Conservation (phyloP, 2,797 vertebrate species). For the Anabacerthia variegaticeps region DNA sequence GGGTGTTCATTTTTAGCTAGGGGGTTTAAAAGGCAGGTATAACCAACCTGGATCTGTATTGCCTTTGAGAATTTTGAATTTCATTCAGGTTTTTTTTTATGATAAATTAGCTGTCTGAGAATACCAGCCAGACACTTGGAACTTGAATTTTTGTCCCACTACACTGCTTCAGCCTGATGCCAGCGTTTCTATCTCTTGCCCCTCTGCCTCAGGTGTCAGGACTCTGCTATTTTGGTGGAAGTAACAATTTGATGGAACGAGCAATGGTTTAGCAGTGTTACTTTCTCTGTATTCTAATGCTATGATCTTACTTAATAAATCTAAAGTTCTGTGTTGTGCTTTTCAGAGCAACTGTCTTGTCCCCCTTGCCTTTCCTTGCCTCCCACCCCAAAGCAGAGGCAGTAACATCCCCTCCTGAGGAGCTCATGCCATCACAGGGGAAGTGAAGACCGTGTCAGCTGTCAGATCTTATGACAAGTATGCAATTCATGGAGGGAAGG, state of each 20-base stretch:
- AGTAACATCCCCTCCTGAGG: background rate
- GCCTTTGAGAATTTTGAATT: background rate
- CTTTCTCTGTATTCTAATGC: background rate
- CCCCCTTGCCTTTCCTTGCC: background rate
- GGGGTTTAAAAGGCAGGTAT: background rate
- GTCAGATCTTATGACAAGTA: background rate
- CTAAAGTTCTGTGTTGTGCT: background rate
- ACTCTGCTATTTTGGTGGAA: background rate
- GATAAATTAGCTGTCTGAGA: background rate
- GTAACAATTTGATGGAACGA: background rate
- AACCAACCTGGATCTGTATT: background rate
- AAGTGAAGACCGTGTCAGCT: background rate
- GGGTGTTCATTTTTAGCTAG: background rate
- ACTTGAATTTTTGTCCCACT: background rate
- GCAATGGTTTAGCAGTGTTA: background rate
- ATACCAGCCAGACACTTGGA: background rate
- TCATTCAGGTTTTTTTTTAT: background rate
- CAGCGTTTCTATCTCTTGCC: background rate
- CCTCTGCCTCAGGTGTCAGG: background rate
- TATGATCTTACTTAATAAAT: background rate
- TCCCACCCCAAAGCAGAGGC: background rate
- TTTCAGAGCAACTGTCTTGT: background rate
- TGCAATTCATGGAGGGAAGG: background rate
- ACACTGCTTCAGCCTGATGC: background rate
- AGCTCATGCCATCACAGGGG: background rate